These are phyloP conservation scores for Muraenolepis orangiensis DNA, from an alignment of 2,797 vertebrate genomes.

Conservation along the genomic window DNA sequence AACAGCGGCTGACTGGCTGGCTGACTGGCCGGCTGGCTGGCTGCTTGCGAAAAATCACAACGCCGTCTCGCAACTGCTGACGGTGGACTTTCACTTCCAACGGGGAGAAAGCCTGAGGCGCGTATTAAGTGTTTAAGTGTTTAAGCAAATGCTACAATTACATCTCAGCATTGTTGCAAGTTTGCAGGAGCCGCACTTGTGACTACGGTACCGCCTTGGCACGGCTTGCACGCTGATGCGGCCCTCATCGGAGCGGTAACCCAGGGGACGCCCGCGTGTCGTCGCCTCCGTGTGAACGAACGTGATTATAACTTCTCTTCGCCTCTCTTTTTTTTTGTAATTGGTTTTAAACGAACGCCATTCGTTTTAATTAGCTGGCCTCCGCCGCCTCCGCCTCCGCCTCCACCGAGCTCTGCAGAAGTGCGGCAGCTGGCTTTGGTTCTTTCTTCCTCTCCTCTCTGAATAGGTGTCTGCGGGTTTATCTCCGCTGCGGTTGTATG, in stretches of 20 bases:
- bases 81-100: not conserved
- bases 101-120: not conserved
- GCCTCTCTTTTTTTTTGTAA: constrained; percentile 37
- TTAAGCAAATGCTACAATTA: constrained; percentile 12
- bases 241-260: constrained; percentile 32
- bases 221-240: constrained; percentile 22
- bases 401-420: too few species aligned
- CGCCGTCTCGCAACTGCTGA: constrained; percentile 5
- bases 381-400: too few species aligned
- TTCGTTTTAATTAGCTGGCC: constrained; percentile 40
- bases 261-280: constrained; percentile 23
- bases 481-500: constrained; percentile 20
- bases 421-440: not conserved
- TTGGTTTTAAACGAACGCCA: constrained; percentile 48
- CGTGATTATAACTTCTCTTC: constrained; percentile 36
- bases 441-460: constrained; percentile 2
- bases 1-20: not conserved
- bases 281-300: constrained; percentile 20
- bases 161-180: constrained; percentile 7
- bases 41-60: not conserved
- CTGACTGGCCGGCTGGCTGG: not conserved
- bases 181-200: too few species aligned
- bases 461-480: constrained; percentile 25
- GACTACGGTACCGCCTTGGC: too few species aligned
- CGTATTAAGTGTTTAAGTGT: not conserved